Evolutionary conservation across 2,797 vertebrate species (phyloP).

Genomic region (Distichodus sexfasciatus): DNA sequence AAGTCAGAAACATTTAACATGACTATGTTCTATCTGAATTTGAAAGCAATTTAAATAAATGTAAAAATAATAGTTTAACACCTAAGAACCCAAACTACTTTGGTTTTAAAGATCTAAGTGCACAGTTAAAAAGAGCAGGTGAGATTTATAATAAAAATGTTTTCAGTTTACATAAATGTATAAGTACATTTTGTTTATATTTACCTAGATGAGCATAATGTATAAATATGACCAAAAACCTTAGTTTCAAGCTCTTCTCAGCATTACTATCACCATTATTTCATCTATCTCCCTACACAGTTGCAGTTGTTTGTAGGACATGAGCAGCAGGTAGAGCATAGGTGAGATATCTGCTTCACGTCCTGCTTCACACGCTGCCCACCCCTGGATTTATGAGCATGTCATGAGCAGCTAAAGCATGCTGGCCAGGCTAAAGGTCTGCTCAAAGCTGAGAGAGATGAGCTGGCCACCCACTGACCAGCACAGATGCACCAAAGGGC

Average conservation of each 20-base stretch:
- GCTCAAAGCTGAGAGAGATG: conserved; percentile 8
- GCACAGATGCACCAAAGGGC: conserved; percentile 56
- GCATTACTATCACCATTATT: neutral
- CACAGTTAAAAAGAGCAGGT: neutral
- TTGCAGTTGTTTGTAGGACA: conserved; percentile 47
- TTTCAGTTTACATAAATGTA: too few relatives aligned
- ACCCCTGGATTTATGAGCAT: conserved; percentile 72
- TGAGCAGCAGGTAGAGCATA: conserved; percentile 62
- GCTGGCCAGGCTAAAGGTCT: conserved; percentile 61
- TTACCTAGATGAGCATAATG: too few relatives aligned
- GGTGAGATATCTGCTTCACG: conserved; percentile 67
- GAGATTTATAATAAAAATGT: too few relatives aligned
- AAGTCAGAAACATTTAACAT: too few relatives aligned
- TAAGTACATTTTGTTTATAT: too few relatives aligned
- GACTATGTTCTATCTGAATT: too few relatives aligned
- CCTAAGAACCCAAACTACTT: too few relatives aligned
- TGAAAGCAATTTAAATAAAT: too few relatives aligned
- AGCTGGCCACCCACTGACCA: conserved; percentile 56
- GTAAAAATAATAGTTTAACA: too few relatives aligned
- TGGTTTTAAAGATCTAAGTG: too few relatives aligned
- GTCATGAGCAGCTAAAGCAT: conserved; percentile 60
- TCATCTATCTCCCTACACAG: conserved; percentile 4
- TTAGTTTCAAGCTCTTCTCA: too few relatives aligned
- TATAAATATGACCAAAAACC: too few relatives aligned
- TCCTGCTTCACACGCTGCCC: conserved; percentile 71